Base-by-base conservation (phyloP, 2,888 invertebrate species). In the Caenorhabditis japonica region DNA sequence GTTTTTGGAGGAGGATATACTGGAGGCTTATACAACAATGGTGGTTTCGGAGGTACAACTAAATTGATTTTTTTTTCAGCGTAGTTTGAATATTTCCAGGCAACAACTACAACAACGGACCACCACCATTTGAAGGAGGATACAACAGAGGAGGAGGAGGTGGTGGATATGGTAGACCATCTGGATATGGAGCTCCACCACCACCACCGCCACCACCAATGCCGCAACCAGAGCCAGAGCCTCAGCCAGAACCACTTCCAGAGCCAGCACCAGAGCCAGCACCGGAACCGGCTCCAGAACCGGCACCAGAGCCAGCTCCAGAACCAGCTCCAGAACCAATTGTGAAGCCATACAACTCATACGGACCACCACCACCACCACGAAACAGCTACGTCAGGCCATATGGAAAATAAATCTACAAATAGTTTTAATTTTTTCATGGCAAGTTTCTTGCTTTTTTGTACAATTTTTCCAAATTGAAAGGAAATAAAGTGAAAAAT, bases 251-350 rank as follows among this genome's bases (percentile, higher is more conserved):
- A 7, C 59, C 59, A 47, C 17, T 19, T 30, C 71, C 71, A 25
- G 47, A 56, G 1, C 71, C 71, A 49, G 43, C 30, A 19, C 75
- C 75, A 38, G 60, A 53, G 36, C 76, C 76, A 27, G 66, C 39
- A 10, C 76, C 76, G 39, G 59, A 44, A 34, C 75, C 77, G 19
- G 68, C 51, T 23, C 77, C 77, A 36, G 59, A 47, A 15, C 71
- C 75, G 59, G 33, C 49, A 4, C 71, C 77, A 25, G 62, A 60
- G 34, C 77, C 75, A 52, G 39, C 38, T 8, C 76, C 76, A 27
- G 75, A 74, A 33, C 77, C 77, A 46, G 53, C 55, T 10, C 72
- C 76, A 27, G 76, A 56, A 17, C 75, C 76, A 59, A 41, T 69
- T 10, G 61, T 71, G 5, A 68, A 64, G 46, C 75, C 75, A 47